phyloP scores from a whole-genome alignment of 2,888 invertebrate species.

The Eueremaeus valkanovi region DNA sequence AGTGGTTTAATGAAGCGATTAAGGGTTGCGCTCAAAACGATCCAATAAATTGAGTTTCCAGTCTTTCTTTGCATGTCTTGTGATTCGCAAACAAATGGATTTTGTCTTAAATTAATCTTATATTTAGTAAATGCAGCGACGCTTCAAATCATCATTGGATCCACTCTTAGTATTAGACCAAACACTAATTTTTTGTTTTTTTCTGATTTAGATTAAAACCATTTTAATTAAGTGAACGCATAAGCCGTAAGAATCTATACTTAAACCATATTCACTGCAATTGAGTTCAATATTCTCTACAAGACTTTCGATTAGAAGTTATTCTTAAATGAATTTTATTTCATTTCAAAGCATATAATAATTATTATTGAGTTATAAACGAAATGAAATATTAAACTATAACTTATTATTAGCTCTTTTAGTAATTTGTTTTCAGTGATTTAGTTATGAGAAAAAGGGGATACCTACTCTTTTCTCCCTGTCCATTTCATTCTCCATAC shows the following conservation, averaged over 20 bases:
- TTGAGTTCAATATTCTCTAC: too few species aligned
- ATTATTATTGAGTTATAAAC: too few species aligned
- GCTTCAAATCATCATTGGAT: slow-evolving; percentile 15
- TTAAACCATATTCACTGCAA: too few species aligned
- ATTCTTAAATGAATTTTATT: too few species aligned
- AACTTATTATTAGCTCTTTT: too few species aligned
- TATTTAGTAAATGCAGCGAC: slow-evolving; percentile 13
- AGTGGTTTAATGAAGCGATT: slow-evolving; percentile 35
- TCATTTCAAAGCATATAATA: too few species aligned
- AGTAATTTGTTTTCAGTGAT: too few species aligned
- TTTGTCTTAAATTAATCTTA: slow-evolving; percentile 25
- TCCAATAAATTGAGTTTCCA: slow-evolving; percentile 27
- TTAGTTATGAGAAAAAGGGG: too few species aligned
- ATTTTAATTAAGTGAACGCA: not conserved
- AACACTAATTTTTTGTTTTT: not conserved
- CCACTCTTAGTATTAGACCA: not conserved
- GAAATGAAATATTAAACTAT: too few species aligned
- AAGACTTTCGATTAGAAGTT: too few species aligned
- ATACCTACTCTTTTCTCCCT: too few species aligned
- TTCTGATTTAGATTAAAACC: not conserved
- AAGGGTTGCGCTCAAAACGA: slow-evolving; percentile 17
- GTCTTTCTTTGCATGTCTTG: not conserved
- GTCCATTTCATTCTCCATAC: too few species aligned
- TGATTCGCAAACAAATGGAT: slow-evolving; percentile 20
- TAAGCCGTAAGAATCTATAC: not conserved